A percentile compares a stretch with the other conserved stretches of the same genome.
Conservation (phyloP, 1,140 invertebrate species). For the Whitmania pigra region DNA sequence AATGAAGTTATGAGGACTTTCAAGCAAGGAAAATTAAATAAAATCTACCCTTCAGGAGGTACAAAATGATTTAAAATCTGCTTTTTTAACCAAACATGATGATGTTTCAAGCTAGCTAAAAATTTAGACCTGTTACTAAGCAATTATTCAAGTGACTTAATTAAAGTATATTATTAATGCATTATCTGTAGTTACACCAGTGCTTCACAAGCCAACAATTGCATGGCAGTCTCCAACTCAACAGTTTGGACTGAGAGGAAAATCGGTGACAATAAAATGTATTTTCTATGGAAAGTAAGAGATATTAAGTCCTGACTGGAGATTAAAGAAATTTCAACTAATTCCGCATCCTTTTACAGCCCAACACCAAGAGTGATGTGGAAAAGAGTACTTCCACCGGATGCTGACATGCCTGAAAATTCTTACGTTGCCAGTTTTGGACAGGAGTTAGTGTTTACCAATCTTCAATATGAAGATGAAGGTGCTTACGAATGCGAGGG, state of each 20-base stretch:
- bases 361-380: constrained; percentile 25
- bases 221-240: constrained; percentile 24
- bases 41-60: constrained; percentile 13
- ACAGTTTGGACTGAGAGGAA: constrained; percentile 19
- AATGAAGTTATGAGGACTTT: constrained; percentile 23
- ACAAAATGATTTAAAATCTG: too few species aligned
- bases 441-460: constrained; percentile 32
- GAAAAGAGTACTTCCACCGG: neutral
- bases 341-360: neutral
- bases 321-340: neutral
- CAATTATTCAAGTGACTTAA: too few species aligned
- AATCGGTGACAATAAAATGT: constrained; percentile 21
- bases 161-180: too few species aligned
- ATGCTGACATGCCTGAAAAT: constrained; percentile 24
- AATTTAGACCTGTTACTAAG: too few species aligned
- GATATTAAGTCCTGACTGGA: neutral
- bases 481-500: constrained; percentile 37
- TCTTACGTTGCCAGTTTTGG: constrained; percentile 31
- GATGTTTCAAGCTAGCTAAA: too few species aligned
- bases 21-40: constrained; percentile 19
- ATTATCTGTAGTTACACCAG: neutral
- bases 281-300: constrained; percentile 24
- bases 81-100: too few species aligned
- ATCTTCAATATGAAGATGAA: constrained; percentile 31
- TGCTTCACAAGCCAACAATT: constrained; percentile 12